A percentile compares a stretch with the other conserved stretches of the same genome.
These are phyloP conservation scores for Equus quagga DNA, from an alignment of 2,113 vertebrate species.

Conservation along the genomic window DNA sequence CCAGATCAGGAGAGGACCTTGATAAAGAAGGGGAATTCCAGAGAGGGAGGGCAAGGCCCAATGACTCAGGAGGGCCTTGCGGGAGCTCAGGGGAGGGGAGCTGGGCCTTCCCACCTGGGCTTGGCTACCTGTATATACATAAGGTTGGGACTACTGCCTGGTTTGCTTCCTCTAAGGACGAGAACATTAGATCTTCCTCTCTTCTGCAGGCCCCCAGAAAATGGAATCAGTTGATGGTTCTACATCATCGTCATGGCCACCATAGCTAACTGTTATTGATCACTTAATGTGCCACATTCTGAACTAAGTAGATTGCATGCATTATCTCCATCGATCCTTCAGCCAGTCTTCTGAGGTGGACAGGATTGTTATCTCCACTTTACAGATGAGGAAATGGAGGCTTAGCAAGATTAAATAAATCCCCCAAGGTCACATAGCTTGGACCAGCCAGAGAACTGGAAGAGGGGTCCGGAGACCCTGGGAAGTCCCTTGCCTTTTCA, in stretches of 20 bases:
- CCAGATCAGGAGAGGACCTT: background rate
- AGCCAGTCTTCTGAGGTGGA: background rate
- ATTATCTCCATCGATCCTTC: constrained; percentile 21
- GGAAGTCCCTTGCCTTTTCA: background rate
- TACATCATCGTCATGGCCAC: background rate
- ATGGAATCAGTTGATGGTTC: background rate
- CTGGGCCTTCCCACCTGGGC: background rate
- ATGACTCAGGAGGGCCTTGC: background rate
- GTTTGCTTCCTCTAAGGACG: background rate
- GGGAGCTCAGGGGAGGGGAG: background rate
- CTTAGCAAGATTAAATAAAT: constrained; percentile 49
- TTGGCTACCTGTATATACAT: too few species aligned
- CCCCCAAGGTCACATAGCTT: constrained; percentile 17
- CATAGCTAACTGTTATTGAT: constrained; percentile 65
- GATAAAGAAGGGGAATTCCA: background rate
- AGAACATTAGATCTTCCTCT: background rate
- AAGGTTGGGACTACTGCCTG: background rate
- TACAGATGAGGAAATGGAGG: constrained; percentile 70
- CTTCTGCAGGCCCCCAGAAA: background rate
- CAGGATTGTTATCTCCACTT: constrained; percentile 47
- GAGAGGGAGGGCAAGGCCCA: background rate
- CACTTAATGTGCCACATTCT: constrained; percentile 44
- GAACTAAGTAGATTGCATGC: background rate
- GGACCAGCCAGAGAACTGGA: background rate
- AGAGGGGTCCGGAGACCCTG: background rate